Evolutionary conservation across 2,113 vertebrate genomes (phyloP).

Genomic region (Amazona vittata): DNA sequence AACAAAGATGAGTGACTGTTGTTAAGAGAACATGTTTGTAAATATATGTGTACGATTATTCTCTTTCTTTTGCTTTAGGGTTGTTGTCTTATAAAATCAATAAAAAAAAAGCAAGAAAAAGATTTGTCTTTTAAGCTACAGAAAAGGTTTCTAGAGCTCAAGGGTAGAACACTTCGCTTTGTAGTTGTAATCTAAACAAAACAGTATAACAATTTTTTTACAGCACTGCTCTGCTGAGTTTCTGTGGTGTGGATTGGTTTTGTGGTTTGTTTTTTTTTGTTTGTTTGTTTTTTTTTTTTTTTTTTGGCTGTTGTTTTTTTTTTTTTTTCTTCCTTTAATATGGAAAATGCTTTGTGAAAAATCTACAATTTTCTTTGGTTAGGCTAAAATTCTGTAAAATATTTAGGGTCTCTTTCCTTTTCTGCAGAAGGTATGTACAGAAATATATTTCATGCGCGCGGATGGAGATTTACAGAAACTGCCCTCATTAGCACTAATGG

Average conservation of each 20-base stretch:
- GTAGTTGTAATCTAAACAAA: not conserved
- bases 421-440: not conserved
- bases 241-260: not conserved
- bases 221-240: not conserved
- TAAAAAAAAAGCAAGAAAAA: not conserved
- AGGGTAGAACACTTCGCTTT: not conserved
- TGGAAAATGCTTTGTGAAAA: not conserved
- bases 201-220: not conserved
- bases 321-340: not conserved
- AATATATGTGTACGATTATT: not conserved
- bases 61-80: not conserved
- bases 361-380: not conserved
- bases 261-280: not conserved
- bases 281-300: too few relatives aligned
- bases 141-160: not conserved
- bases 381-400: not conserved
- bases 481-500: not conserved
- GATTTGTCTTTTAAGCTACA: not conserved
- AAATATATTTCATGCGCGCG: not conserved
- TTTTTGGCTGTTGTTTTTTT: too few relatives aligned
- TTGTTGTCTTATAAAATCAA: not conserved
- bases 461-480: conserved; percentile 8
- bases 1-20: not conserved
- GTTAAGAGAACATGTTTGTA: not conserved
- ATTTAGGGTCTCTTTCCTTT: not conserved